These are phyloP conservation scores for Pelochelys cantorii DNA, from an alignment of 2,797 vertebrate genomes.

Conservation along the genomic window DNA sequence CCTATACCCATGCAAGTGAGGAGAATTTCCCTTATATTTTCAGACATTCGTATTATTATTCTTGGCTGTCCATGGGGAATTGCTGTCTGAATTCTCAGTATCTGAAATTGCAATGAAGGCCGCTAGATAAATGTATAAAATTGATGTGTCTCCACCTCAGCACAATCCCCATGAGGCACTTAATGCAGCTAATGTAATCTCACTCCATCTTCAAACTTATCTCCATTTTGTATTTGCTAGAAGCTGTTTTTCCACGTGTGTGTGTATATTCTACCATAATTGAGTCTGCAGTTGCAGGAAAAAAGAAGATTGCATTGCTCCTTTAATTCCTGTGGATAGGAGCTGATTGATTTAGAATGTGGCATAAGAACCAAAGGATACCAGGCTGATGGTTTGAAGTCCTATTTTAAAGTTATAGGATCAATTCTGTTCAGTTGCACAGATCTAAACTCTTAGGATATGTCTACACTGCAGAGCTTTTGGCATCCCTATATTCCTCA, in stretches of 20 bases:
- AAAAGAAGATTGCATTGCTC: neutral
- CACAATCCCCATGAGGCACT: neutral
- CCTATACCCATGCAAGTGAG: neutral
- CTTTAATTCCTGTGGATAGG: slow-evolving; percentile 24
- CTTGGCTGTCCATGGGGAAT: neutral
- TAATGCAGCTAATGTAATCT: neutral
- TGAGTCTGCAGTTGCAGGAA: neutral
- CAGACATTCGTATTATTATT: neutral
- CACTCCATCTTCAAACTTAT: neutral
- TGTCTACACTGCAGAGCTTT: too few relatives aligned
- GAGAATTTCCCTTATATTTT: neutral
- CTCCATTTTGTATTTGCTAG: neutral
- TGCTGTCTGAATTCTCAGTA: neutral
- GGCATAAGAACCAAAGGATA: slow-evolving; percentile 1
- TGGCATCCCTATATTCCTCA: too few relatives aligned
- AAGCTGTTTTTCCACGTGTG: neutral
- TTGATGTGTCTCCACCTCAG: neutral
- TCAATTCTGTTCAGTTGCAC: neutral
- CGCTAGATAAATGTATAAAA: neutral
- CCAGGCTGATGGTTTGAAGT: slow-evolving; percentile 11
- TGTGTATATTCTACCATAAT: neutral
- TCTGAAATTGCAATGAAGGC: neutral
- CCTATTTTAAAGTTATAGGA: neutral
- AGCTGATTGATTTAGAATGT: neutral
- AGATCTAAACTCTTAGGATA: neutral